Conservation (phyloP, 2,888 invertebrate species). For the Rambutsinella grinnellia region DNA sequence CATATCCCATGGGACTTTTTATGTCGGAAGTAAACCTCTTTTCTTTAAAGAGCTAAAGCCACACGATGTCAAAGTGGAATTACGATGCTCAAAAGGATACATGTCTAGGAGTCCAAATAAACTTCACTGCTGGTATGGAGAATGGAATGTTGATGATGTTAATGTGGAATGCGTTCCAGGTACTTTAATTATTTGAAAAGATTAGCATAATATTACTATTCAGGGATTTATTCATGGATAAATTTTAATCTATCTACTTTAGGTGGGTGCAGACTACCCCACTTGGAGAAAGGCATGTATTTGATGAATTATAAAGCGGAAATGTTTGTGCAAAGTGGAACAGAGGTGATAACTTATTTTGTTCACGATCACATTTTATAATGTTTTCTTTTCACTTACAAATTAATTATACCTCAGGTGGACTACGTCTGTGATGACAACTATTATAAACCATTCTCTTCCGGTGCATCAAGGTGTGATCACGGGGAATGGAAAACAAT, state of each 20-base stretch:
- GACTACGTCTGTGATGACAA: constrained; percentile 63
- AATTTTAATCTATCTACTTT: constrained; percentile 53
- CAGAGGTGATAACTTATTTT: constrained; percentile 77
- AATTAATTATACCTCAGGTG: too few species aligned
- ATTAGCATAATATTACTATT: not conserved
- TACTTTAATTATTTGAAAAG: constrained; percentile 67
- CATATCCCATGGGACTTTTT: constrained; percentile 63
- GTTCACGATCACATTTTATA: too few species aligned
- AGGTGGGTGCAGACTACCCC: constrained; percentile 80
- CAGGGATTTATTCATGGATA: not conserved
- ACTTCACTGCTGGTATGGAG: constrained; percentile 83
- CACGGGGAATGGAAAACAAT: constrained; percentile 85
- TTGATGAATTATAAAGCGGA: constrained; percentile 84
- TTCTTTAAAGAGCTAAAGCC: constrained; percentile 71
- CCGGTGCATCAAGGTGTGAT: constrained; percentile 72
- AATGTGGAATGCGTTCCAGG: constrained; percentile 85
- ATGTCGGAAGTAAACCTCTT: constrained; percentile 65
- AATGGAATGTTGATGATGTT: constrained; percentile 81
- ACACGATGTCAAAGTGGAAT: constrained; percentile 72
- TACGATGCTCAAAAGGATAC: constrained; percentile 51
- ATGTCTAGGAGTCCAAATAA: constrained; percentile 76
- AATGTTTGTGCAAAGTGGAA: constrained; percentile 84
- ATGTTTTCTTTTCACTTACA: too few species aligned
- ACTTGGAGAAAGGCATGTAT: constrained; percentile 79
- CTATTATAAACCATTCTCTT: constrained; percentile 55